Evolutionary conservation across 2,888 invertebrate genomes (phyloP).

Genomic region (Agriopis marginaria): DNA sequence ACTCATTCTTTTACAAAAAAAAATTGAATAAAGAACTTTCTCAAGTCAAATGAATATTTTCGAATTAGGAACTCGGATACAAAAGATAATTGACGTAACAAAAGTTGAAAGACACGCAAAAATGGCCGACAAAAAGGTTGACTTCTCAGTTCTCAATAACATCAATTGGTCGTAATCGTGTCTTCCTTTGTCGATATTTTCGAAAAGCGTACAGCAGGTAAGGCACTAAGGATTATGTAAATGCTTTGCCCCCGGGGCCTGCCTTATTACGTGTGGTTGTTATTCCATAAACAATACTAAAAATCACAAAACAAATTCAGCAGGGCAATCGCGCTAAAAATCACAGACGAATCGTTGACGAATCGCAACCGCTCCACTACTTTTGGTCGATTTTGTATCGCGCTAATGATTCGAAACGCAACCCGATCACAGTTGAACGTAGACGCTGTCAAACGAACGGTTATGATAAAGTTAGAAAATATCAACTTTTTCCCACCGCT

Average conservation of each 20-base stretch:
- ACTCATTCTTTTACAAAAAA: neutral
- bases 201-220: constrained; percentile 15
- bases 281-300: neutral
- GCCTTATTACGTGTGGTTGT: constrained; percentile 19
- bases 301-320: neutral
- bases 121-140: constrained; percentile 19
- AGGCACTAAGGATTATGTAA: constrained; percentile 26
- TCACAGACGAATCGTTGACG: too few relatives aligned
- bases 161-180: constrained; percentile 20
- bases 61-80: constrained; percentile 18
- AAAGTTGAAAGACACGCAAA: constrained; percentile 17
- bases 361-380: too few relatives aligned
- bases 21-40: neutral
- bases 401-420: too few relatives aligned
- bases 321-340: too few relatives aligned
- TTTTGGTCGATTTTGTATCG: too few relatives aligned
- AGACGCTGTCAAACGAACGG: too few relatives aligned
- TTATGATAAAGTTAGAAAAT: too few relatives aligned
- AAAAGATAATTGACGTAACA: constrained; percentile 22
- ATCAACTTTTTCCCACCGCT: too few relatives aligned
- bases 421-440: too few relatives aligned
- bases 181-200: constrained; percentile 10
- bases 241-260: constrained; percentile 21
- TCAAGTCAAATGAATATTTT: constrained; percentile 8
- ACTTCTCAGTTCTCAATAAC: constrained; percentile 23